Percentiles rank a stretch among this genome's conserved stretches.
Conservation (phyloP, 2,888 invertebrate species). For the Rhaphigaster nebulosa region DNA sequence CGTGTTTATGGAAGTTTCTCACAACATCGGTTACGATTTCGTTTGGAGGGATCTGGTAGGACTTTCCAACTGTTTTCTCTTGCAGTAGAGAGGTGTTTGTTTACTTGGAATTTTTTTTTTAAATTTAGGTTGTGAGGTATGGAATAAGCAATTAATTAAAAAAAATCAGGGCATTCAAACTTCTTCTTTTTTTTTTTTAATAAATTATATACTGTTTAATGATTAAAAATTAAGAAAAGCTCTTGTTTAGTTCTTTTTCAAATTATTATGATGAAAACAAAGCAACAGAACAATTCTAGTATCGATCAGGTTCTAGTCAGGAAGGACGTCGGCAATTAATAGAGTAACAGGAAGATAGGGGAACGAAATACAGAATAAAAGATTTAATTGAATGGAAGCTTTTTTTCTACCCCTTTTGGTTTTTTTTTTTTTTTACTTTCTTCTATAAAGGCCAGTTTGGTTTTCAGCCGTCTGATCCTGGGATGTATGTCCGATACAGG, state of each 20-base stretch:
- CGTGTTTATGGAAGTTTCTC: too few relatives aligned
- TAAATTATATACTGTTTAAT: not conserved
- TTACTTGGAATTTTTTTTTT: too few relatives aligned
- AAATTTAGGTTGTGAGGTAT: too few relatives aligned
- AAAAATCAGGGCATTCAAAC: too few relatives aligned
- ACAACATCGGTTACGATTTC: too few relatives aligned
- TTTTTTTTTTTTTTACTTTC: not conserved
- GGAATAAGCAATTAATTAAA: too few relatives aligned
- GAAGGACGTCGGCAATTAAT: conserved; percentile 7
- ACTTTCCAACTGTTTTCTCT: too few relatives aligned
- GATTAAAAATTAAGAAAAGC: not conserved
- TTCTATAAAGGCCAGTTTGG: not conserved
- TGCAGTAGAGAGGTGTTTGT: too few relatives aligned
- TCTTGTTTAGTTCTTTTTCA: not conserved
- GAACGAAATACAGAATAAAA: not conserved
- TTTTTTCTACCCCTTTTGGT: not conserved
- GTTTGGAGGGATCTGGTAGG: too few relatives aligned
- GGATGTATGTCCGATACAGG: not conserved
- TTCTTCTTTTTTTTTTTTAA: too few relatives aligned
- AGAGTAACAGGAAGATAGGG: not conserved
- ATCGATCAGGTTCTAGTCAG: not conserved
- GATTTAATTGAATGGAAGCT: conserved; percentile 29
- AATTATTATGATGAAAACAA: not conserved
- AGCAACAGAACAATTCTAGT: not conserved
- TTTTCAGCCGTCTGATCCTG: not conserved